These are phyloP conservation scores for Nasonovia ribisnigri DNA, from an alignment of 2,888 invertebrate species.

Conservation along the genomic window DNA sequence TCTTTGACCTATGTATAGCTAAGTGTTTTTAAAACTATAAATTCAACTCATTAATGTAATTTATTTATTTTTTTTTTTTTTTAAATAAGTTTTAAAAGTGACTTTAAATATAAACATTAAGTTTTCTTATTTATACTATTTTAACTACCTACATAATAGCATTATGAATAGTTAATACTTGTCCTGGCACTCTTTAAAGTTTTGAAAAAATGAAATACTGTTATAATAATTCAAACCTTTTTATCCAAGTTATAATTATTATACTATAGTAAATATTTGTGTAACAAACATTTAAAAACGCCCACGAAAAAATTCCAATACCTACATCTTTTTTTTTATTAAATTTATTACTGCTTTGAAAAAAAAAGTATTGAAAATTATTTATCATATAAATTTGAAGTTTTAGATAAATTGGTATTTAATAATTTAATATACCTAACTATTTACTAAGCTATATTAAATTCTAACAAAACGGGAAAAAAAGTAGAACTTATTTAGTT, in stretches of 20 bases:
- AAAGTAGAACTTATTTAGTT: background rate
- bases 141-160: background rate
- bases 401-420: no score
- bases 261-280: background rate
- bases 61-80: background rate
- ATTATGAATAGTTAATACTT: background rate
- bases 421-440: background rate
- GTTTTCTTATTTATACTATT: background rate
- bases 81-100: background rate
- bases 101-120: background rate
- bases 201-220: background rate
- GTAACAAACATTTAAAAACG: background rate
- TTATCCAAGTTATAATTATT: background rate
- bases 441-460: background rate
- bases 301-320: background rate
- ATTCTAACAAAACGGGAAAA: background rate
- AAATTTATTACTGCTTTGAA: background rate
- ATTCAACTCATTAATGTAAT: background rate
- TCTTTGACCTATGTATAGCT: background rate
- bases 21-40: background rate
- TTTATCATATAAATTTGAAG: background rate
- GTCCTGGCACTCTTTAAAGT: background rate
- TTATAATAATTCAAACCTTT: background rate
- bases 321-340: background rate
- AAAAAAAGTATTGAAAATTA: background rate